Evolutionary conservation across 1,140 invertebrate species (phyloP), one percentile per base, ranked within the genome.

Genomic region (Aphaenogaster rudis): DNA sequence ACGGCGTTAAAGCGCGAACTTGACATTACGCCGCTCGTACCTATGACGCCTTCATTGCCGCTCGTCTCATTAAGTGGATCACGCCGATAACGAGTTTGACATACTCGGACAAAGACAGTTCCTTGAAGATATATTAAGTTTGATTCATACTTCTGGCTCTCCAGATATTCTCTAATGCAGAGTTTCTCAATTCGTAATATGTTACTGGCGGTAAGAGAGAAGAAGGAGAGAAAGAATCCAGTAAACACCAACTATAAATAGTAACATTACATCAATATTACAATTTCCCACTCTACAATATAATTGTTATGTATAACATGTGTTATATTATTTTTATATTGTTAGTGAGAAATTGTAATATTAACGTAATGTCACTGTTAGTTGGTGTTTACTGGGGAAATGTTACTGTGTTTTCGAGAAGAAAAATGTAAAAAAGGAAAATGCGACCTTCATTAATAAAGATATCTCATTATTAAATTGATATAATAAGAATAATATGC

Each of bases 61-160:
- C 15, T 42, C 61, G 61, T 67, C 39, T 57, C n/a, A 86, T 86
- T 86, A 66, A 86, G 21, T 33, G 61, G 74, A 79, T 86, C 72
- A 79, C 21, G 36, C 39, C 39, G 61, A 79, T 86, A 76, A 77
- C 48, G 21, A 78, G 61, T 66, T 79, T 54, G 50, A 66, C 84
- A 64, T 54, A 61, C 33, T 42, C 36, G 64, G 36, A 81, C 78
- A 71, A 69, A 79, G 39, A 21, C 36, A 28, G 52, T 50, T 45
- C 21, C 66, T 71, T 45, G 64, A 54, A 81, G 66, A 71, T 81
- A 71, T 33, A 81, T 81, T 71, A 57, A 8, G 13, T 57, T 81
- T 80, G 63, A 80, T 69, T 81, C 78, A 81, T 71, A 39, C 50
- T 42, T 13, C 36, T 42, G 48, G 48, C 33, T 66, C 11, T 36